Conservation (phyloP, 2,797 vertebrate genomes). For the Cygnus olor region DNA sequence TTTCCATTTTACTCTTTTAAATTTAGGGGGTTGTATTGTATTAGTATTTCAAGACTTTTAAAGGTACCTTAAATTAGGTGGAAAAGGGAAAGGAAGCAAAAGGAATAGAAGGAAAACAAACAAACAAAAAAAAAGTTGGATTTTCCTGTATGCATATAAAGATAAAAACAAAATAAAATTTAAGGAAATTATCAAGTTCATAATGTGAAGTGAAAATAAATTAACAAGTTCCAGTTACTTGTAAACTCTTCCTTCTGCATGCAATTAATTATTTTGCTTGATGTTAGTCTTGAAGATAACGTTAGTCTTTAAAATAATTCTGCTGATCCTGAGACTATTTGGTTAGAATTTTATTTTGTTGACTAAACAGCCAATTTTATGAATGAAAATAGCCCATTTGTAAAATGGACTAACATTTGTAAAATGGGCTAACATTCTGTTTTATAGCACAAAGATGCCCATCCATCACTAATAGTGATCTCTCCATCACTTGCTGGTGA, state of each 20-base stretch:
- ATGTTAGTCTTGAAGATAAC: background rate
- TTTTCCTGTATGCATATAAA: background rate
- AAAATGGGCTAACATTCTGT: background rate
- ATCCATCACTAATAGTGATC: background rate
- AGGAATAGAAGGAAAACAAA: background rate
- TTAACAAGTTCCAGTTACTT: background rate
- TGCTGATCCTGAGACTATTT: background rate
- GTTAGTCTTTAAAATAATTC: background rate
- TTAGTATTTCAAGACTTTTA: background rate
- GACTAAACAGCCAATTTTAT: background rate
- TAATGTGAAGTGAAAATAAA: background rate
- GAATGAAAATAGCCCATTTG: background rate
- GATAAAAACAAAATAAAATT: background rate
- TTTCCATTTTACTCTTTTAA: background rate
- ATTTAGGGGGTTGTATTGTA: background rate
- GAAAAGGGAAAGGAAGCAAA: background rate
- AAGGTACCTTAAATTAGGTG: background rate
- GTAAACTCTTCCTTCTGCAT: background rate
- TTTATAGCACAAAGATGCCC: background rate
- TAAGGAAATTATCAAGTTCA: background rate
- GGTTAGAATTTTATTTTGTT: background rate
- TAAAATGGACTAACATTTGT: too few species aligned
- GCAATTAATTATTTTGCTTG: background rate
- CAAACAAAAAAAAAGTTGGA: fast-evolving
- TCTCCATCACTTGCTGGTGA: fast-evolving